Evolutionary conservation across 2,113 vertebrate species (phyloP), one percentile per base, ranked within the genome.

Genomic region (Arvicanthis niloticus): DNA sequence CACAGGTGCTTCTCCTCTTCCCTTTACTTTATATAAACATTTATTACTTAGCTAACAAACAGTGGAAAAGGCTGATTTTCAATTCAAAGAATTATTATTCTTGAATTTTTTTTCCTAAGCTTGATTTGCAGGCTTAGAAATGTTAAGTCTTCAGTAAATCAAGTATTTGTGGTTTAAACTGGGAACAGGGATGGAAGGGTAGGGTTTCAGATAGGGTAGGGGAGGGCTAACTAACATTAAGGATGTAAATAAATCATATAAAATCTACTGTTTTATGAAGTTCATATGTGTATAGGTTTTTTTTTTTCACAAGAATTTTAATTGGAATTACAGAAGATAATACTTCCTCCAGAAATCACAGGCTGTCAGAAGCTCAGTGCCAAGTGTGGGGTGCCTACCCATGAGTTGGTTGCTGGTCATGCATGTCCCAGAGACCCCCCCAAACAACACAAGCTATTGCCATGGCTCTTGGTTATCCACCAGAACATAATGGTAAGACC

Each of bases 71-170:
- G 31, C 5, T 81, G 19, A 85, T 22, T 96, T 92, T 84, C 3
- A 80, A 76, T 45, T 16, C 21, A 42, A 96, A 3, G 5, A 84
- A 80, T 4, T 90, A 90, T 34, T 73, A 48, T 75, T 70, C 29
- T 93, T 91, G 19, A 42, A 97, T 90, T 77, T 93, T 68, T 68
- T 88, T 67, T 92, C 88, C 40, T 45, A 94, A 77, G 51, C 37
- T 37, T 67, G 94, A 76, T 86, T 87, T 94, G 37, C 72, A 87
- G 26, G 12, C 78, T 96, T 78, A 95, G 17, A 94, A 86, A 56
- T 91, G 34, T 75, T 42, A 34, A 53, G 15, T 16, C 16, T 34
- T 78, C 34, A 24, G 24, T 10, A 34, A 6, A 9, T 19, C 8
- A 16, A n/a, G 16, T 72, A 8, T n/a, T 16, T 72, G 34, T 72